Evolutionary conservation across 2,113 vertebrate genomes (phyloP).

Genomic region (Asarcornis scutulata): DNA sequence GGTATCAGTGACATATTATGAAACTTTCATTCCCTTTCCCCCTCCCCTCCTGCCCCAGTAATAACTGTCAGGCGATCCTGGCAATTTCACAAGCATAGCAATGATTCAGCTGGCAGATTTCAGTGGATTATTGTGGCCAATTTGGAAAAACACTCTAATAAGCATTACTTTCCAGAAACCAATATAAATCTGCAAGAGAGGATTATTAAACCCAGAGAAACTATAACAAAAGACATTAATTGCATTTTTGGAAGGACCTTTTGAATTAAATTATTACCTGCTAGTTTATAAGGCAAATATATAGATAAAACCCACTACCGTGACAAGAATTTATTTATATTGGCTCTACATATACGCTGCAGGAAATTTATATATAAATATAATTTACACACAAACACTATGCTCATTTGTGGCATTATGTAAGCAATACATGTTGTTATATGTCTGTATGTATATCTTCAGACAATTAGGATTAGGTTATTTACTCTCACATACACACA

Average conservation of each 20-base stretch:
- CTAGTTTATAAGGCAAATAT: conserved; percentile 62
- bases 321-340: conserved; percentile 64
- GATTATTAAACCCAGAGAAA: conserved; percentile 72
- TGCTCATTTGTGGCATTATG: conserved; percentile 24
- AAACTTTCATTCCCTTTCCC: conserved; percentile 58
- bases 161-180: conserved; percentile 71
- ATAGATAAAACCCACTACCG: conserved; percentile 57
- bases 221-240: conserved; percentile 71
- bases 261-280: conserved; percentile 72
- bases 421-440: neutral
- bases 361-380: conserved; percentile 29
- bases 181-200: conserved; percentile 70
- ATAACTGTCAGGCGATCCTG: conserved; percentile 71
- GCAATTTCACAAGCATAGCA: conserved; percentile 71
- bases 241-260: conserved; percentile 65
- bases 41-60: conserved; percentile 52
- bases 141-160: conserved; percentile 71
- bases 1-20: conserved; percentile 72
- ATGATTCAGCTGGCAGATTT: conserved; percentile 73
- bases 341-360: conserved; percentile 27
- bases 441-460: neutral
- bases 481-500: conserved; percentile 43
- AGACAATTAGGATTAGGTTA: conserved; percentile 39
- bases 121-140: conserved; percentile 73
- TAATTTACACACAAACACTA: conserved; percentile 43